Base-by-base conservation (phyloP, 2,797 vertebrate species). In the Corythornis leucogaster region DNA sequence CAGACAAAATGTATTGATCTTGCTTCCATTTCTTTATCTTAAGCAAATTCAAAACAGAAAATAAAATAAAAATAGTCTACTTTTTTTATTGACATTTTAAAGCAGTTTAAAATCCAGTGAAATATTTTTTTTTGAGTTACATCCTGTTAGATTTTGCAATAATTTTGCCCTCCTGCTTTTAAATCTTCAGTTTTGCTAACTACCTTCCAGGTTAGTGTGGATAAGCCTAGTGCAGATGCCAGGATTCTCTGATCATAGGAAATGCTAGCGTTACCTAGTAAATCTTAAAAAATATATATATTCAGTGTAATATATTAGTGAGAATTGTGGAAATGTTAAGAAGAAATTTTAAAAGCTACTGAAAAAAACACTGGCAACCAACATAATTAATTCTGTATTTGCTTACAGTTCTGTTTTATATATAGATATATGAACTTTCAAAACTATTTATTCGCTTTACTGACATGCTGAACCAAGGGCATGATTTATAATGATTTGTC, bases 401-500 rank as follows among this genome's bases (percentile, higher is more conserved):
- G 33, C 58, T 85, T 75, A 78, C 15, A 50, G 26, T 7, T 77
- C 51, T 67, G 15, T 42, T 93, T 85, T 43, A 59, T 42, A 42
- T 31, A 55, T 42, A 48, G 33, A 51, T 35, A 73, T 53, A 40
- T 38, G 66, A 84, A 80, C 43, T 90, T 94, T 66, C 48, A 68
- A 75, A 58, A 50, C 73, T 40, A 62, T 90, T 80, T 83, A 43
- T 71, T 87, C 10, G 1, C 35, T 35, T 93, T 80, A 35, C 61
- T 85, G 95, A 85, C 89, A n/a, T 12, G 71, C 85, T 57, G 68
- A 85, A 92, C 73, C 46, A 20, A 87, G 48, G 75, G 50, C 68
- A 76, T 63, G 62, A 80, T 95, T 92, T 92, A 90, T 88, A 93
- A 91, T 69, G 33, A 76, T 94, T 95, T 91, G 48, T 93, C 73